Conservation (phyloP, 2,797 vertebrate genomes). For the Macroramphosus scolopax region DNA sequence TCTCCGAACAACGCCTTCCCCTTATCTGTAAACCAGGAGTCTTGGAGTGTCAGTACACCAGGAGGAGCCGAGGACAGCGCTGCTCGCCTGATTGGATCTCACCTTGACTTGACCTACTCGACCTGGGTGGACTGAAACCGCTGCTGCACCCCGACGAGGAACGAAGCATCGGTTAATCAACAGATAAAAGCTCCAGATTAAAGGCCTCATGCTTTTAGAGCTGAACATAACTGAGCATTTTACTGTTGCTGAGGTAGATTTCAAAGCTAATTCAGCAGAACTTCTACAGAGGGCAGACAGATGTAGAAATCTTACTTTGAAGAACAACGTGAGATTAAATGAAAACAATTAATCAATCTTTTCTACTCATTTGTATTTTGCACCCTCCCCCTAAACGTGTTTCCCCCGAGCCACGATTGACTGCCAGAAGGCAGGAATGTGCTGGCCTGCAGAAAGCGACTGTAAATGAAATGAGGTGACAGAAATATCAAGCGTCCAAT, state of each 20-base stretch:
- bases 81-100: constrained; percentile 76
- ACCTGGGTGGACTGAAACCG: constrained; percentile 59
- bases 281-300: constrained; percentile 34
- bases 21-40: constrained; percentile 64
- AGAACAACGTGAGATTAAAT: too few species aligned
- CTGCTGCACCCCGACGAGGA: constrained; percentile 52
- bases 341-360: too few species aligned
- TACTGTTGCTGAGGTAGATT: constrained; percentile 42
- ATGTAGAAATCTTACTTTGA: too few species aligned
- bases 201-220: constrained; percentile 74
- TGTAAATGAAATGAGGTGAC: neutral
- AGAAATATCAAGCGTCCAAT: neutral
- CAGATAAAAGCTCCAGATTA: constrained; percentile 78
- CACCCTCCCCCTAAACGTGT: neutral
- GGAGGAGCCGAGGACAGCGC: constrained; percentile 43
- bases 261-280: constrained; percentile 52
- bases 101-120: constrained; percentile 75
- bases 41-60: constrained; percentile 70
- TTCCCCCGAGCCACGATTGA: neutral
- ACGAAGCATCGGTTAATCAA: constrained; percentile 77
- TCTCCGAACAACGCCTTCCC: constrained; percentile 45
- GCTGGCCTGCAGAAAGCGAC: neutral
- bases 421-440: neutral
- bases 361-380: constrained; percentile 1
- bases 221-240: constrained; percentile 71